Evolutionary conservation across 2,797 vertebrate genomes (phyloP).

Genomic region (Amniataba percoides): DNA sequence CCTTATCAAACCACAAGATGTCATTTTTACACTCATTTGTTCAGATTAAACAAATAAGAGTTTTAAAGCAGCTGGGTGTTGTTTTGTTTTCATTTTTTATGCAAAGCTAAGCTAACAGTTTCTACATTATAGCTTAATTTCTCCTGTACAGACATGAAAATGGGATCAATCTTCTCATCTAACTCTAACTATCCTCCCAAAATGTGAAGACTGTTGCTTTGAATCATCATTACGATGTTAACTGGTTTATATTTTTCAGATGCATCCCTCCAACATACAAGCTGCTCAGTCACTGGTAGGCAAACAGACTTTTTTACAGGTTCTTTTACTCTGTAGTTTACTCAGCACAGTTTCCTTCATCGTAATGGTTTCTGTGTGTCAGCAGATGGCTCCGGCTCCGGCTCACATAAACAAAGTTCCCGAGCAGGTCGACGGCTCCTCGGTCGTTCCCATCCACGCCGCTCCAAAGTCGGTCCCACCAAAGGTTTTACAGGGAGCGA

Average conservation of each 20-base stretch:
- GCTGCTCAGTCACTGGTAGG: slow-evolving; percentile 85
- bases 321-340: no score
- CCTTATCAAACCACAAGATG: no score
- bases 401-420: slow-evolving; percentile 46
- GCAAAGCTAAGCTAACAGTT: background rate
- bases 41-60: no score
- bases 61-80: no score
- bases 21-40: no score
- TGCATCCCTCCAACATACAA: slow-evolving; percentile 80
- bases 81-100: background rate
- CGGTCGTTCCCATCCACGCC: slow-evolving; percentile 56
- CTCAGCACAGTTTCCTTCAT: background rate
- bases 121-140: background rate
- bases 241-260: slow-evolving; percentile 70
- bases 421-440: slow-evolving; percentile 62
- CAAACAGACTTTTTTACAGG: background rate
- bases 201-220: background rate
- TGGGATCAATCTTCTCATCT: background rate
- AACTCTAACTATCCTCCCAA: background rate
- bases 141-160: no score
- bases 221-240: background rate
- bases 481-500: slow-evolving; percentile 88
- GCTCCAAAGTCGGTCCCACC: slow-evolving; percentile 30
- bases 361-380: background rate
- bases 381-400: slow-evolving; percentile 56